Base-by-base conservation (phyloP, 2,888 invertebrate genomes). In the Bembecia ichneumoniformis region DNA sequence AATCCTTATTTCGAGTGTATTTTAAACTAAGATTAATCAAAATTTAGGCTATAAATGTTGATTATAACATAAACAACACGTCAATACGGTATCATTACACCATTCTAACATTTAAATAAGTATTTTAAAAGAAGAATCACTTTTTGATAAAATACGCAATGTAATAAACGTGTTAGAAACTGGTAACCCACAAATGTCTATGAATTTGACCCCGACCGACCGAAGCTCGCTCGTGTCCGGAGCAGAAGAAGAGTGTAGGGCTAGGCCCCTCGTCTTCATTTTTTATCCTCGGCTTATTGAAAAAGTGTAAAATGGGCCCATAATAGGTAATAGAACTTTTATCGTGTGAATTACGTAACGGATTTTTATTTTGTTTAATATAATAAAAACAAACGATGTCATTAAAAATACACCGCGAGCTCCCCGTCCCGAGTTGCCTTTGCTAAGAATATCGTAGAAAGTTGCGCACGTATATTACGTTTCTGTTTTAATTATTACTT, bases 281-380 rank as follows among this genome's bases (percentile, higher is more conserved):
- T 84, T 82, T 79, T 69, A 71, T 82, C 75, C 82, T 80, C 81
- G 77, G 77, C 75, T 71, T 68, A 74, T 74, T 72, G 68, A 74
- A 79, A 71, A 72, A 71, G 79, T 78, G 76, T 82, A 87, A 86
- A 87, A 88, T 88, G 87, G 86, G 86, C 80, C 87, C 86, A 77
- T 87, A 82, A 83, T 84, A 82, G 87, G 87, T 88, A 86, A 84
- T 77, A 77, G 71, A 65, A 55, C 62, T 68, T 68, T 72, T 68
- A 62, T 74, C 58, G 59, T 52, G 49, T 49, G 54, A 49, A 49
- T 49, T 51, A 52, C 47, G 45, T 55, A 43, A n/a, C 14, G 3
- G 44, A 46, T 54, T 49, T 51, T 52, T 54, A 47, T 48, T 49
- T 54, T 47, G 44, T 53, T 52, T 52, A 58, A 54, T 55, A 53